Evolutionary conservation across 2,797 vertebrate species (phyloP).

Genomic region (Catamblyrhynchus diadema): DNA sequence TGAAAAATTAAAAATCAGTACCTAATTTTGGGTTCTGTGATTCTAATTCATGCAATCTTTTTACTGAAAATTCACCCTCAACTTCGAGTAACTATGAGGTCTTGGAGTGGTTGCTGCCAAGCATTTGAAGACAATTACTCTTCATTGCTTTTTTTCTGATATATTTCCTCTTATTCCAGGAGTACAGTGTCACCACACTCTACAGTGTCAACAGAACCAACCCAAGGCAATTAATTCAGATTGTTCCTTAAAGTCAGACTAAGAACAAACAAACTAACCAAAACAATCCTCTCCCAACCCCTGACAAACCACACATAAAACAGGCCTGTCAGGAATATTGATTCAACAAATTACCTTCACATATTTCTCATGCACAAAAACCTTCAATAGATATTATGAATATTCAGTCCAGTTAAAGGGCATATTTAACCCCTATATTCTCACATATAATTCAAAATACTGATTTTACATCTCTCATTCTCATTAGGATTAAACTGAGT

Average conservation of each 20-base stretch:
- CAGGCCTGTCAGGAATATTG: not conserved
- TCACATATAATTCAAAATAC: not conserved
- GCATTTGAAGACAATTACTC: not conserved
- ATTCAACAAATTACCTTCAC: not conserved
- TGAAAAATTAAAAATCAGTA: not conserved
- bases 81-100: not conserved
- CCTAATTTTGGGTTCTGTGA: not conserved
- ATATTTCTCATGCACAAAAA: not conserved
- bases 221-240: not conserved
- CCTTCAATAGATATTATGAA: not conserved
- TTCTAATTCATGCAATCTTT: not conserved
- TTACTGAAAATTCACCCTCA: not conserved
- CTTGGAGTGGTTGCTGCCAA: slow-evolving; percentile 2
- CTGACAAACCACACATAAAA: not conserved
- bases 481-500: not conserved
- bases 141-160: not conserved
- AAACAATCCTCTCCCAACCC: not conserved
- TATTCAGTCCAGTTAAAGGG: not conserved
- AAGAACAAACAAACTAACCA: not conserved
- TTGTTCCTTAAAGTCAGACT: not conserved
- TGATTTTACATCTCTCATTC: not conserved
- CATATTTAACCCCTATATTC: not conserved
- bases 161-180: not conserved
- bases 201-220: not conserved
- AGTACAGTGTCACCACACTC: not conserved